These are phyloP conservation scores for Cephalotes varians DNA, from an alignment of 2,888 invertebrate genomes.

Conservation along the genomic window DNA sequence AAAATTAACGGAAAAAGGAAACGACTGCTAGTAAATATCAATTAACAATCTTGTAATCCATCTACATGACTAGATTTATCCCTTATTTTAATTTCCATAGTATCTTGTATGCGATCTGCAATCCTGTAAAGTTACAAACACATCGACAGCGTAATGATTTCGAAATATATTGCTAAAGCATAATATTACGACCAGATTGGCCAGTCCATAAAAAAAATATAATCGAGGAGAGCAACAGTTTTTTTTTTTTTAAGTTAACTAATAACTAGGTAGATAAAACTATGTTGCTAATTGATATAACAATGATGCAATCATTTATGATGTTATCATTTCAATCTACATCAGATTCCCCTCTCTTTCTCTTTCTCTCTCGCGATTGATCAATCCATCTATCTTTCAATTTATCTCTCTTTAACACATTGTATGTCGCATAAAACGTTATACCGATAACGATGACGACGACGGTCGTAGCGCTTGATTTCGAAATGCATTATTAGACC, in stretches of 20 bases:
- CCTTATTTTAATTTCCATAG: neutral
- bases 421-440: neutral
- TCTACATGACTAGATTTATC: conserved; percentile 9
- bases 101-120: neutral
- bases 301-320: conserved; percentile 3
- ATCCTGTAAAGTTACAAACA: conserved; percentile 23
- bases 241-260: neutral
- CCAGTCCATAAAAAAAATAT: neutral
- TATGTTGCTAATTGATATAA: conserved; percentile 38
- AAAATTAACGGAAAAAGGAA: neutral
- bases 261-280: neutral
- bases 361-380: neutral
- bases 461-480: neutral
- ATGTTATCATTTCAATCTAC: neutral
- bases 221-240: neutral
- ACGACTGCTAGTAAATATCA: conserved; percentile 19
- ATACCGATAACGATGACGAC: conserved; percentile 13
- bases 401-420: neutral
- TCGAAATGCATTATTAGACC: conserved; percentile 49
- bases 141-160: conserved; percentile 6
- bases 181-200: conserved; percentile 11
- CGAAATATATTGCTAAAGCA: conserved; percentile 19
- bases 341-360: neutral
- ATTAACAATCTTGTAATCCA: conserved; percentile 5
- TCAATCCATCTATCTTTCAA: conserved; percentile 12